Evolutionary conservation across 2,113 vertebrate species (phyloP).

Genomic region (Ptychochromis oligacanthus): DNA sequence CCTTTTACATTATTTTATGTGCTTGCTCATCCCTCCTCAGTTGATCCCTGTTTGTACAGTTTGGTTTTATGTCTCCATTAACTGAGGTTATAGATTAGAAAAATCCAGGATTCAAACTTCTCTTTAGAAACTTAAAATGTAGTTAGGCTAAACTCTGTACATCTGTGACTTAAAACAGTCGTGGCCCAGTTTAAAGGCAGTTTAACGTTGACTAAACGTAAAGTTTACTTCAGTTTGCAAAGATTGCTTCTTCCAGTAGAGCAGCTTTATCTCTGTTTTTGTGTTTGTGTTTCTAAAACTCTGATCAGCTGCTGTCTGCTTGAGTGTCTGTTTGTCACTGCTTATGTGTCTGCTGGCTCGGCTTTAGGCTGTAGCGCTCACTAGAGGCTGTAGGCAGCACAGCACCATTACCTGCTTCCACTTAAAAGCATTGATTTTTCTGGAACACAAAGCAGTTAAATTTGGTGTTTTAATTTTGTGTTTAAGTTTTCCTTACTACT

Average conservation of each 20-base stretch:
- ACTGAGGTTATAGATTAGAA: not conserved
- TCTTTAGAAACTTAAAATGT: not conserved
- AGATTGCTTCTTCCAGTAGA: not conserved
- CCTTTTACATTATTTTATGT: not conserved
- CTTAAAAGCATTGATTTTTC: not conserved
- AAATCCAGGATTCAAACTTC: not conserved
- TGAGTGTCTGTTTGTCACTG: not conserved
- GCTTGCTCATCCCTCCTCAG: not conserved
- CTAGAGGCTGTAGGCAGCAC: constrained; percentile 33
- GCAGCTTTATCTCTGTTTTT: constrained; percentile 29
- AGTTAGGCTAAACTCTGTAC: not conserved
- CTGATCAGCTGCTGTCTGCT: constrained; percentile 25
- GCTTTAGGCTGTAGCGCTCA: constrained; percentile 35
- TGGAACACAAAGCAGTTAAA: not conserved
- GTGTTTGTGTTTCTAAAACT: constrained; percentile 25
- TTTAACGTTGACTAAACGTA: not conserved
- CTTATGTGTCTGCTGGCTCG: not conserved
- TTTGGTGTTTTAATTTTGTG: not conserved
- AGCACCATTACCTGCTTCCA: constrained; percentile 3
- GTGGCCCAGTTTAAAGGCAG: not conserved
- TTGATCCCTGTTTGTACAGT: not conserved
- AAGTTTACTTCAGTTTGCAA: not conserved
- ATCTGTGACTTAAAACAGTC: not conserved
- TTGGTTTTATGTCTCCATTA: not conserved
- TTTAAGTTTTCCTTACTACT: not conserved